Conservation (phyloP, 2,888 invertebrate species). For the Macropis europaea region DNA sequence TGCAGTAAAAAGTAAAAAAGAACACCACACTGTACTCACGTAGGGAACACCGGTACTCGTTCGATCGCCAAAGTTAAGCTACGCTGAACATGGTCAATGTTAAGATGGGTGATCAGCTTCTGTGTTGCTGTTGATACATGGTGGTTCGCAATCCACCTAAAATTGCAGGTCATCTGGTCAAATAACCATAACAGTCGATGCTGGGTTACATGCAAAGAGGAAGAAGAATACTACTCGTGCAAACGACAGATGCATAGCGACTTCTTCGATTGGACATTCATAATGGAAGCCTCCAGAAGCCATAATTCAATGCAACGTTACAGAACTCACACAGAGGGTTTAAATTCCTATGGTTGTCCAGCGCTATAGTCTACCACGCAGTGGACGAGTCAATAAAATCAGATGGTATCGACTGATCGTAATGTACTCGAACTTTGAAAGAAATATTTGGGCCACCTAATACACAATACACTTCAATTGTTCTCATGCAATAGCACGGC, state of each 20-base stretch:
- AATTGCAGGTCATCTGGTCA: too few relatives aligned
- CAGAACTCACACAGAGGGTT: slow-evolving; percentile 9
- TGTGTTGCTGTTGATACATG: too few relatives aligned
- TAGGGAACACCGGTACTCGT: too few relatives aligned
- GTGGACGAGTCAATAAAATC: slow-evolving; percentile 26
- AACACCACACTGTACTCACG: too few relatives aligned
- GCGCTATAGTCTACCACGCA: slow-evolving; percentile 36
- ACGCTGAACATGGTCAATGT: too few relatives aligned
- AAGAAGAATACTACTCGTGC: neutral
- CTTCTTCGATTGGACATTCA: neutral
- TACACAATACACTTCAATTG: neutral
- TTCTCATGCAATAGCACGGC: neutral
- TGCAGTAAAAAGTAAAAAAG: too few relatives aligned
- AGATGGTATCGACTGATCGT: slow-evolving; percentile 16
- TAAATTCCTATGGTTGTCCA: slow-evolving; percentile 44
- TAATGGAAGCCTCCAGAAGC: neutral
- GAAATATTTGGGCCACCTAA: neutral
- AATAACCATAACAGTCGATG: too few relatives aligned
- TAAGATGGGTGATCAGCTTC: too few relatives aligned
- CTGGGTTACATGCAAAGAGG: neutral
- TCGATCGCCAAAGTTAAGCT: too few relatives aligned
- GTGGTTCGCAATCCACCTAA: too few relatives aligned
- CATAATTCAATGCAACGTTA: slow-evolving; percentile 17
- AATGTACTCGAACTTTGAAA: neutral
- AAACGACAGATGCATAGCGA: neutral